Percentiles rank a stretch among this genome's conserved stretches.
Conservation (phyloP, 2,797 vertebrate species). For the Choloepus didactylus region DNA sequence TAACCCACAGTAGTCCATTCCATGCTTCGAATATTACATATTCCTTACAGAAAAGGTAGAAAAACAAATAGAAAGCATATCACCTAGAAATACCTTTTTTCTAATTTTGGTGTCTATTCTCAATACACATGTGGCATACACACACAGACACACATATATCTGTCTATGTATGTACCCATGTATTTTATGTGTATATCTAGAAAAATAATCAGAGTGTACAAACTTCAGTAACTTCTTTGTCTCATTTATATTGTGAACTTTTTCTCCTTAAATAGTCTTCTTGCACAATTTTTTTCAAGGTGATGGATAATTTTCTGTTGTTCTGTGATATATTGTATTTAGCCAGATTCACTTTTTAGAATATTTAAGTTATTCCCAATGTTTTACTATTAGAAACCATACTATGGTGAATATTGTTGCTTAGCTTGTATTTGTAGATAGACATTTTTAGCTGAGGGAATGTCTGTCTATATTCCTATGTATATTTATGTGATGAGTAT, state of each 20-base stretch:
- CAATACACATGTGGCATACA: not conserved
- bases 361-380: conserved; percentile 46
- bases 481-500: not conserved
- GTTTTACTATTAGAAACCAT: conserved; percentile 17
- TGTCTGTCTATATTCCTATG: conserved; percentile 1
- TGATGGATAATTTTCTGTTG: conserved; percentile 13
- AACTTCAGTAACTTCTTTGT: conserved; percentile 18
- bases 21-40: not conserved
- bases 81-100: conserved; percentile 22
- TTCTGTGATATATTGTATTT: not conserved
- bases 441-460: not conserved
- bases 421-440: conserved; percentile 58
- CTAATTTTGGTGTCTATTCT: conserved; percentile 47
- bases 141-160: not conserved
- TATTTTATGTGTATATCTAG: not conserved
- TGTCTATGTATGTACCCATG: not conserved
- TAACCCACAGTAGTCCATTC: not conserved
- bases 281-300: conserved; percentile 18
- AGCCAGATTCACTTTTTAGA: conserved; percentile 50
- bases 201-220: not conserved
- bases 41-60: not conserved
- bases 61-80: conserved; percentile 7
- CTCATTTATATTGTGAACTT: conserved; percentile 12
- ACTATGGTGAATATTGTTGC: not conserved
- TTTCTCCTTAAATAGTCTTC: conserved; percentile 36